Base-by-base conservation (phyloP, 2,113 vertebrate genomes). In the Protobothrops flavoviridis region DNA sequence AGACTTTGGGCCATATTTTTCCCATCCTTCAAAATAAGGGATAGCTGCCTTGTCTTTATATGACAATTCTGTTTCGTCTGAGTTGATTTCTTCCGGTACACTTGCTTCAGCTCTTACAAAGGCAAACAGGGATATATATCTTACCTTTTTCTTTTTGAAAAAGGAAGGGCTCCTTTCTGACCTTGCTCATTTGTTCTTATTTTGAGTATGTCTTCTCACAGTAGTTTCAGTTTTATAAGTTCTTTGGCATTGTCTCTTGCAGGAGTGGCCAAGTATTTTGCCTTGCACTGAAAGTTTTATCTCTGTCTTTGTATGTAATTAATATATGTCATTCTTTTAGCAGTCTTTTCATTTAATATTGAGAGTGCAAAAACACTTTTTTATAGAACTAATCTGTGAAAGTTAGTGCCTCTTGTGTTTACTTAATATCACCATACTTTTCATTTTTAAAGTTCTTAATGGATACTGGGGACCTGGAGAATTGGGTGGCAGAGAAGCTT, bases 391-490 rank as follows among this genome's bases (percentile, higher is more conserved):
- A 94, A 92, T 53, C 52, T 55, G 4, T 88, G 69, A 91, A 0
- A 21, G 86, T 0, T 45, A 94, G 4, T 86, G 93, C 86, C 61
- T 43, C 7, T 0, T 55, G 1, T 74, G 48, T 91, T 91, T 90
- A 93, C 26, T 64, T 64, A 64, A n/a, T 69, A 69, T 90, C 93
- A 48, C 2, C 91, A 87, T 45, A 2, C 91, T 59, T 94, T 95
- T 94, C 33, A 93, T 5, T 95, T 57, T 4, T 89, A 99, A 88
- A 92, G 99, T 98, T 98, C 95, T 97, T 99, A 94, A 96, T 98
- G 94, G 98, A 98, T 91, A 97, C 97, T 81, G 98, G 98, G 3
- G 98, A 99, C 94, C 96, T 99, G 94, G 98, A 99, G 95, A 96
- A 94, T 95, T 98, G 98, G 96, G 95, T 98, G 92, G 96, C 95